Conservation (phyloP, 2,888 invertebrate species). For the Sinodicranocentrus sp. region DNA sequence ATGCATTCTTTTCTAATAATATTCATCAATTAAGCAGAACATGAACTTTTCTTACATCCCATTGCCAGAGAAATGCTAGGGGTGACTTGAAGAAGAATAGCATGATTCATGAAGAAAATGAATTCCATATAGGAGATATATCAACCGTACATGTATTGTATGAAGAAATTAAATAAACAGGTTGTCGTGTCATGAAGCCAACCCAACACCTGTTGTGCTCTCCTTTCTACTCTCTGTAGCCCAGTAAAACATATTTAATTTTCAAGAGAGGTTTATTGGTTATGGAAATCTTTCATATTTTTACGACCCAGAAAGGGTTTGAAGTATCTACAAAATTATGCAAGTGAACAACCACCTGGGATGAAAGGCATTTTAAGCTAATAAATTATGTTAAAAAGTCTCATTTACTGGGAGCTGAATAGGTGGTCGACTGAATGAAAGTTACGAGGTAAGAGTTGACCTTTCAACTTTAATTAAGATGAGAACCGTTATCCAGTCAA, state of each 20-base stretch:
- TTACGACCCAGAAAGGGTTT: not conserved
- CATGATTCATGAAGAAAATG: too few relatives aligned
- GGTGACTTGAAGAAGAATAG: not conserved
- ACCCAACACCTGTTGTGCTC: conserved; percentile 35
- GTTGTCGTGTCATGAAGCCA: conserved; percentile 31
- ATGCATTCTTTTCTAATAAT: conserved; percentile 7
- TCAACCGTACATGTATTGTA: not conserved
- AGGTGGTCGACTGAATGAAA: too few relatives aligned
- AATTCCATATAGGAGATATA: too few relatives aligned
- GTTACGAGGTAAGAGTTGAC: too few relatives aligned
- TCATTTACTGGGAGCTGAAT: too few relatives aligned
- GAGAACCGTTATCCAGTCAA: too few relatives aligned
- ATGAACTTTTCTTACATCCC: too few relatives aligned
- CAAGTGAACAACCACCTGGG: too few relatives aligned
- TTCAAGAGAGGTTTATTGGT: not conserved
- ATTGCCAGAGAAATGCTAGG: not conserved
- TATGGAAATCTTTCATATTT: not conserved
- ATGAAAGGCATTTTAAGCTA: too few relatives aligned
- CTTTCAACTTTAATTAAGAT: too few relatives aligned
- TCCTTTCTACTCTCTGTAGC: not conserved
- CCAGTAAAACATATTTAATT: not conserved
- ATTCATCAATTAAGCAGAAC: not conserved
- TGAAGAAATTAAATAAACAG: not conserved
- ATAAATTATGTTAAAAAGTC: too few relatives aligned
- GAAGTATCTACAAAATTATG: not conserved